These are phyloP conservation scores for Eilema sororculum DNA, from an alignment of 2,888 invertebrate genomes.

Conservation along the genomic window DNA sequence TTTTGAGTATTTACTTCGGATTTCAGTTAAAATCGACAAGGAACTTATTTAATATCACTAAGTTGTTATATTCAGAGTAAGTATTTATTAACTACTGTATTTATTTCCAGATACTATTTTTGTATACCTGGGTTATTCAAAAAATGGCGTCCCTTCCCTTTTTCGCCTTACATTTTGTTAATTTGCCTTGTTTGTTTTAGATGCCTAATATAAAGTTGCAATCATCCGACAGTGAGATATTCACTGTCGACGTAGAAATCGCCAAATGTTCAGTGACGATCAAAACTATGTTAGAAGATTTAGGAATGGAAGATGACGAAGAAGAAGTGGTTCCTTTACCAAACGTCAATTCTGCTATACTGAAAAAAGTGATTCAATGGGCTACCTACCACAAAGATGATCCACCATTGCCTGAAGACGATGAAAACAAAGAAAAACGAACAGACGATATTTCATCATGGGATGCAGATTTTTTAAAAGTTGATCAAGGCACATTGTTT, in stretches of 20 bases:
- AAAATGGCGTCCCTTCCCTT: constrained; percentile 52
- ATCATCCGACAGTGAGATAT: constrained; percentile 97
- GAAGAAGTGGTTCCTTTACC: constrained; percentile 98
- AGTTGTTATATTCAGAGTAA: constrained; percentile 16
- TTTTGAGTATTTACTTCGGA: constrained; percentile 21
- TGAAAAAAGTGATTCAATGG: constrained; percentile 97
- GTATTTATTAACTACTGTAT: constrained; percentile 3
- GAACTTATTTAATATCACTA: constrained; percentile 7
- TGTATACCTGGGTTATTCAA: constrained; percentile 36
- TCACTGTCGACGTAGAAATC: constrained; percentile 98
- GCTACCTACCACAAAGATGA: constrained; percentile 98
- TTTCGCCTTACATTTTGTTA: constrained; percentile 33
- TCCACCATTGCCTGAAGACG: constrained; percentile 97
- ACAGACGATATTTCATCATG: constrained; percentile 99
- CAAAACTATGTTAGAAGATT: constrained; percentile 98
- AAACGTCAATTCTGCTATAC: constrained; percentile 98
- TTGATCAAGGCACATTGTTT: constrained; percentile 98
- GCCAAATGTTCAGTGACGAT: constrained; percentile 99
- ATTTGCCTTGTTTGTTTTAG: constrained; percentile 71
- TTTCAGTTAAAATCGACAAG: constrained; percentile 34
- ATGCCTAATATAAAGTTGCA: constrained; percentile 98
- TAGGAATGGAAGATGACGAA: constrained; percentile 96
- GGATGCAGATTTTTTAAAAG: constrained; percentile 99
- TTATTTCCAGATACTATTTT: constrained; percentile 31
- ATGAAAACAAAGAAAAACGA: constrained; percentile 98